Evolutionary conservation across 2,113 vertebrate genomes (phyloP).

Genomic region (Dicerorhinus sumatrensis): DNA sequence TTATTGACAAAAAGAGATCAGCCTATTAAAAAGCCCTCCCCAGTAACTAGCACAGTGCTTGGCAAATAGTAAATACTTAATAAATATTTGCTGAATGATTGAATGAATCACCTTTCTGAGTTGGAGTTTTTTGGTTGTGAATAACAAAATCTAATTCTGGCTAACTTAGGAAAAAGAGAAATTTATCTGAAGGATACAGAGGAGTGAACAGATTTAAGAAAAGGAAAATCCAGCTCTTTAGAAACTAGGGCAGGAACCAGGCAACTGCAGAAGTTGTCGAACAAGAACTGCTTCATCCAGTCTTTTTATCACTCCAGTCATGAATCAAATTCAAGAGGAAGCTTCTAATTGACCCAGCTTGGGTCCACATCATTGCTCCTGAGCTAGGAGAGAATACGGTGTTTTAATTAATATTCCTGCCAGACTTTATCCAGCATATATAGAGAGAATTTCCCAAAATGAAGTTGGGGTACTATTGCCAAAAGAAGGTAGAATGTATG

Average conservation of each 20-base stretch:
- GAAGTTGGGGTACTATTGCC: background rate
- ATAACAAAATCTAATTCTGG: slow-evolving; percentile 46
- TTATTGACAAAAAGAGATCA: slow-evolving; percentile 50
- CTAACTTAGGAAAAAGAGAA: slow-evolving; percentile 1
- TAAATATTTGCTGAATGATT: slow-evolving; percentile 58
- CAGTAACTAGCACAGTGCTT: background rate
- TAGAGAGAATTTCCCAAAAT: background rate
- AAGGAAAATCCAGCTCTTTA: background rate
- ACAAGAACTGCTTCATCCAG: background rate
- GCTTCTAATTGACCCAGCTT: background rate
- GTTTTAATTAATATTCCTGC: background rate
- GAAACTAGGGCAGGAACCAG: slow-evolving; percentile 22
- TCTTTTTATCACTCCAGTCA: background rate
- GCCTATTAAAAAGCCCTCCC: slow-evolving; percentile 12
- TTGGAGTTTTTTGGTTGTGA: background rate
- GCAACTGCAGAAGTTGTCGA: background rate
- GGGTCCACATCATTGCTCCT: background rate
- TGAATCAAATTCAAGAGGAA: slow-evolving; percentile 23
- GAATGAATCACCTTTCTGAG: slow-evolving; percentile 19
- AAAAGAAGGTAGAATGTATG: slow-evolving; percentile 12
- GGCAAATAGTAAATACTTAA: slow-evolving; percentile 47
- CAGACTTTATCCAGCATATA: background rate
- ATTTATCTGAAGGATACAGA: slow-evolving; percentile 19
- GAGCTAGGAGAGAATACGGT: background rate
- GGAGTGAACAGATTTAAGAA: background rate